Evolutionary conservation across 2,797 vertebrate species (phyloP).

Genomic region (Fistularia tabacaria): DNA sequence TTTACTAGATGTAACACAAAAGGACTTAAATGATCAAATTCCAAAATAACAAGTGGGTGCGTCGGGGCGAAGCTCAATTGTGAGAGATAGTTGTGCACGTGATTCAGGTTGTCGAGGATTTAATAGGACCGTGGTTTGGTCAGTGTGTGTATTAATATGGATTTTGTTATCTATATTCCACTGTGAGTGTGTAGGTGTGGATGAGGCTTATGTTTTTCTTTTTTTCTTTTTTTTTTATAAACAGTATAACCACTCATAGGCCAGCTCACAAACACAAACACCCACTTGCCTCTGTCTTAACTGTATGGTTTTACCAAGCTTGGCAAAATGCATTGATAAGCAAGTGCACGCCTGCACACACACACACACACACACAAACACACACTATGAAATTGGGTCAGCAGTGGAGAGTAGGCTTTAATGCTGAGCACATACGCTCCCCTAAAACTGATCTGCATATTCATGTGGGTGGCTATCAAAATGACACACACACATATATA

Average conservation of each 20-base stretch:
- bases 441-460: conserved; percentile 75
- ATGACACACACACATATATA: conserved; percentile 49
- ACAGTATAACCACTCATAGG: conserved; percentile 30
- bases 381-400: conserved; percentile 76
- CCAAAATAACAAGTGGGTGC: no score
- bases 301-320: conserved; percentile 47
- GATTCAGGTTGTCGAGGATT: conserved; percentile 16
- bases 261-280: conserved; percentile 31
- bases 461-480: conserved; percentile 76
- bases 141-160: conserved; percentile 29
- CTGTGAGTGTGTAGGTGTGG: conserved; percentile 25
- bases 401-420: conserved; percentile 74
- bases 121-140: conserved; percentile 20
- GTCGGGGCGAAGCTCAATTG: no score
- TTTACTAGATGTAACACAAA: no score
- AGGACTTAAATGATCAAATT: no score
- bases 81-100: background rate
- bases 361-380: conserved; percentile 20
- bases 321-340: conserved; percentile 66
- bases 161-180: conserved; percentile 26
- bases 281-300: conserved; percentile 42
- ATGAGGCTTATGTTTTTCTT: conserved; percentile 35
- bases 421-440: conserved; percentile 74
- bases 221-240: conserved; percentile 38
- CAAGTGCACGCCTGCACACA: conserved; percentile 36